Evolutionary conservation across 2,113 vertebrate species (phyloP).

Genomic region (Notiomystis cincta): DNA sequence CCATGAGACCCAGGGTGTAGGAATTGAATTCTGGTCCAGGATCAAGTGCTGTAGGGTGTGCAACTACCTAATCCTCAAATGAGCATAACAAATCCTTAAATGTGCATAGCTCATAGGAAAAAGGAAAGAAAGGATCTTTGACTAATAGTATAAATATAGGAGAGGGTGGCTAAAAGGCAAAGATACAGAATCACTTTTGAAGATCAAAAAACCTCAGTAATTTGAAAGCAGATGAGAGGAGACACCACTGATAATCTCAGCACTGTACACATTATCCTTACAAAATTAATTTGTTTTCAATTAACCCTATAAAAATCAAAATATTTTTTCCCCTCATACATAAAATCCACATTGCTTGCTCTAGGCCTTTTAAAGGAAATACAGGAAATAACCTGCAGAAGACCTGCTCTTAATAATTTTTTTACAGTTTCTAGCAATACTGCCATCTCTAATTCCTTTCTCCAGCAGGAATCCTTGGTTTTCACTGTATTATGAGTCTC

Average conservation of each 20-base stretch:
- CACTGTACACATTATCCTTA: background rate
- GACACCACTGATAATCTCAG: background rate
- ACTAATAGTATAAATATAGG: background rate
- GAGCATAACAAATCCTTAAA: background rate
- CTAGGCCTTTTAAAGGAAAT: background rate
- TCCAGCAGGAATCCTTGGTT: background rate
- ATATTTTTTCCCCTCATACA: background rate
- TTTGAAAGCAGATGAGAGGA: background rate
- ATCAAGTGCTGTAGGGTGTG: background rate
- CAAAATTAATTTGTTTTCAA: background rate
- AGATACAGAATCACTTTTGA: background rate
- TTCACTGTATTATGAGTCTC: background rate
- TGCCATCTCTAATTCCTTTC: background rate
- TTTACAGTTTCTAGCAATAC: background rate
- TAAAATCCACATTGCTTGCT: background rate
- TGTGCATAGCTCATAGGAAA: background rate
- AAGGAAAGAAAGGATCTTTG: background rate
- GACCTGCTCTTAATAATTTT: background rate
- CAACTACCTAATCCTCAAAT: background rate
- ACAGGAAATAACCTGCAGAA: background rate
- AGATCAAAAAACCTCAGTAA: background rate
- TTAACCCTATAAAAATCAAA: background rate
- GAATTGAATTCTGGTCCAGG: background rate
- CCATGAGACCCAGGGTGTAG: rapidly evolving
- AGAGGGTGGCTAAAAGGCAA: background rate